A percentile compares a stretch with the other conserved stretches of the same genome.
Evolutionary conservation across 2,113 vertebrate species (phyloP).

Genomic region (Ivindomyrus marchei): DNA sequence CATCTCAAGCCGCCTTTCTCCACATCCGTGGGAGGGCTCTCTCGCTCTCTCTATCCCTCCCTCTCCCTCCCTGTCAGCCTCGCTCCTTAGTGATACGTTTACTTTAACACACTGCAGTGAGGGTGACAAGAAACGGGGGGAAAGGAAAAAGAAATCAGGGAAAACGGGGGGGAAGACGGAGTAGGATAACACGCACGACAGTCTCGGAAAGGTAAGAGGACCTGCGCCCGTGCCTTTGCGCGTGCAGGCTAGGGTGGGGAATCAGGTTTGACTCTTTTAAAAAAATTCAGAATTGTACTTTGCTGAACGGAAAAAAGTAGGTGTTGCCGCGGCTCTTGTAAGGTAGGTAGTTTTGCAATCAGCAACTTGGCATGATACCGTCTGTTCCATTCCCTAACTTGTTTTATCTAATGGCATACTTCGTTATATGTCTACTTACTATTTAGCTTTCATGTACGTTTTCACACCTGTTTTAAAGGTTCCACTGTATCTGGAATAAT

Average conservation of each 20-base stretch:
- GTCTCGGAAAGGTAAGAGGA: conserved; percentile 6
- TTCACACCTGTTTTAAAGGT: conserved; percentile 4
- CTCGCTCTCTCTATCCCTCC: not conserved
- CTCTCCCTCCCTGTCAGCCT: conserved; percentile 36
- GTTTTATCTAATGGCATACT: not conserved
- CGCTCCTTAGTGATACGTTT: conserved; percentile 42
- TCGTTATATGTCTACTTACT: not conserved
- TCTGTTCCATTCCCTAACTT: not conserved
- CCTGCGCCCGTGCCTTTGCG: not conserved
- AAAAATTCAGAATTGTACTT: not conserved
- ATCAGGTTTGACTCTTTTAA: not conserved
- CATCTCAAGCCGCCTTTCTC: conserved; percentile 15
- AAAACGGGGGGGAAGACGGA: not conserved
- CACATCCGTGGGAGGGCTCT: conserved; percentile 46
- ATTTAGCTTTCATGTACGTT: not conserved
- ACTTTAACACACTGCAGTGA: conserved; percentile 50
- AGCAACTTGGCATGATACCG: not conserved
- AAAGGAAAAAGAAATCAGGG: not conserved
- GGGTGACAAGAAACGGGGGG: conserved; percentile 15
- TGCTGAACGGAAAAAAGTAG: conserved; percentile 14
- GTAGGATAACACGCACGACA: conserved; percentile 8
- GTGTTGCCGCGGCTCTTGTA: not conserved
- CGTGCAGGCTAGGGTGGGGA: not conserved
- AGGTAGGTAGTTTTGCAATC: not conserved
- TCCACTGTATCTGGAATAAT: not conserved